Evolutionary conservation across 2,888 invertebrate species (phyloP).

Genomic region (Drosophila rubida): DNA sequence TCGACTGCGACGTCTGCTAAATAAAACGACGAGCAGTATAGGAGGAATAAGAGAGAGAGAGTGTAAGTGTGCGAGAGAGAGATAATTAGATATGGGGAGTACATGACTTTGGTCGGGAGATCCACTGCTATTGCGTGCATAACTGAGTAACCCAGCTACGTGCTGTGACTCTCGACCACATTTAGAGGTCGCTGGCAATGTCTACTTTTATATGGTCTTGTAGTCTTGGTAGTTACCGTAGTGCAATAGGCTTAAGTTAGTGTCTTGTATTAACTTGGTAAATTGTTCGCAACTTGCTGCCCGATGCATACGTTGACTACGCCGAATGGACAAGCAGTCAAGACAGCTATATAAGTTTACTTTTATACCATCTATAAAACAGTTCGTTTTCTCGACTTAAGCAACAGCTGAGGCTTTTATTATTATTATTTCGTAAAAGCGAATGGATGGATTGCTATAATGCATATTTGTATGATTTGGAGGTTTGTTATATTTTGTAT

Average conservation of each 20-base stretch:
- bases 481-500: neutral
- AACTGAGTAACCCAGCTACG: slow-evolving; percentile 15
- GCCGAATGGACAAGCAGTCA: neutral
- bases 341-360: neutral
- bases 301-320: slow-evolving; percentile 1
- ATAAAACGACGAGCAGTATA: neutral
- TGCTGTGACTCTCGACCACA: slow-evolving; percentile 18
- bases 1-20: slow-evolving; percentile 38
- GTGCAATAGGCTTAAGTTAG: neutral
- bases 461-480: neutral
- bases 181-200: slow-evolving; percentile 29
- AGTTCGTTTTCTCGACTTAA: neutral
- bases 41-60: neutral
- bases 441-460: neutral
- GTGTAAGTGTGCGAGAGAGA: neutral
- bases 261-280: slow-evolving; percentile 7
- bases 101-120: neutral
- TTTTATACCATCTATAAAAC: neutral
- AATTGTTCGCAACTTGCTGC: neutral
- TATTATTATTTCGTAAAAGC: neutral
- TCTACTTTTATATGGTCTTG: slow-evolving; percentile 1
- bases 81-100: neutral
- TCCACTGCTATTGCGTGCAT: neutral
- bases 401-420: neutral
- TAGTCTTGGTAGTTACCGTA: slow-evolving; percentile 13